Evolutionary conservation across 2,797 vertebrate genomes (phyloP), one percentile per base, ranked within the genome.

Genomic region (Brotula barbata): DNA sequence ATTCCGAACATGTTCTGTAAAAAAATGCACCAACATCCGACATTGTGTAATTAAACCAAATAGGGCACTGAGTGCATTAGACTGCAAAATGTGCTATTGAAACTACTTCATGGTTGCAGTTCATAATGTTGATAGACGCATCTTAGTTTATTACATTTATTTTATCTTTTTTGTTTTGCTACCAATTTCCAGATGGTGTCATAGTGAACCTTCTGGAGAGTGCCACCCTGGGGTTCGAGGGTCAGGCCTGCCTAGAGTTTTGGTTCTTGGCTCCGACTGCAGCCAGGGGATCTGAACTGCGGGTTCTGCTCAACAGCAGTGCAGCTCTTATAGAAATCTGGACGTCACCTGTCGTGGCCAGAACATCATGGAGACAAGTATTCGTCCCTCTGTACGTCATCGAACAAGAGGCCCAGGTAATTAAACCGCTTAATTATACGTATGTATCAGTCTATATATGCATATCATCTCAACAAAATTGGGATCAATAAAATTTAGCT

Each of bases 241-340:
- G 83, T 1, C 50, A 89, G 19, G 85, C 90, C 47, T 96, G 94
- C 80, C 83, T 95, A 33, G 93, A 95, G 68, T 95, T 96, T 79
- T 94, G 93, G 93, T 94, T 93, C 69, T 88, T 91, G 34, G 82
- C 87, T 76, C 89, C 87, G 12, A 85, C 53, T 23, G 82, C 80
- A 19, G 63, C 83, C 52, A 87, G 82, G 34, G 81, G 46, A 43
- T 75, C 86, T 51, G 83, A 91, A 54, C 80, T 94, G n/a, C 85
- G 53, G 20, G 86, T 87, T 51, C 43, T 92, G 21, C 51, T 94
- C 16, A 83, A 83, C 56, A 84, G 82, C 56, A 81, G 49, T 10
- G 23, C 7, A 22, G 53, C 73, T 20, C 80, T 78, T 39, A 64
- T 39, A 3, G 21, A 80, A 51, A 65, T 93, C 39, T 95, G 95